These are phyloP conservation scores for Microcebus ravelobensis DNA, from an alignment of 2,113 vertebrate species.

Conservation along the genomic window DNA sequence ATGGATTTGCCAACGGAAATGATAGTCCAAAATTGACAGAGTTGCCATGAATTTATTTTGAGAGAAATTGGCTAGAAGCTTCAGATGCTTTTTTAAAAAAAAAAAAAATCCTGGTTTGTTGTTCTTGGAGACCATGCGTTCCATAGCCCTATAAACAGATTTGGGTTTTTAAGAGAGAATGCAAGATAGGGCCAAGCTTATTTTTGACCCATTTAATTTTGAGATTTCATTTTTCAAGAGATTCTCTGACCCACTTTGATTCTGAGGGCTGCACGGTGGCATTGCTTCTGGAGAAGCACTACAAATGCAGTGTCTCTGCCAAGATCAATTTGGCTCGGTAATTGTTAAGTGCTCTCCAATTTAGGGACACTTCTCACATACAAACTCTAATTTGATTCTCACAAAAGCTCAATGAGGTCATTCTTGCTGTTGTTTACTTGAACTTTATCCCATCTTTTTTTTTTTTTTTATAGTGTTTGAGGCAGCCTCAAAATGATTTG, in stretches of 20 bases:
- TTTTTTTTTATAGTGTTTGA: constrained; percentile 4
- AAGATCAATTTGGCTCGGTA: constrained; percentile 59
- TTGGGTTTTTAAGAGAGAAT: background rate
- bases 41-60: background rate
- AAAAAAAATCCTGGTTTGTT: background rate
- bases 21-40: background rate
- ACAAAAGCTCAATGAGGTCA: constrained; percentile 7
- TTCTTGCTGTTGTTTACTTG: constrained; percentile 7
- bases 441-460: background rate
- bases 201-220: constrained; percentile 20
- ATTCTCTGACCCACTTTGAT: constrained; percentile 62
- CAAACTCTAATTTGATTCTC: background rate
- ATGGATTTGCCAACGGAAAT: background rate
- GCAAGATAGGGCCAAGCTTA: background rate
- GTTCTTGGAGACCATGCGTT: background rate
- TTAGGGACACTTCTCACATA: background rate
- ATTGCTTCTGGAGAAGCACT: constrained; percentile 41
- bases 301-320: constrained; percentile 26
- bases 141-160: background rate
- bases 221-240: constrained; percentile 48
- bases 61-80: background rate
- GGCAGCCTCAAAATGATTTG: background rate
- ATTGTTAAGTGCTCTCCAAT: constrained; percentile 52
- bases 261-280: background rate
- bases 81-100: background rate